Evolutionary conservation across 1,140 invertebrate species (phyloP).

Genomic region (Drosophila biarmipes): DNA sequence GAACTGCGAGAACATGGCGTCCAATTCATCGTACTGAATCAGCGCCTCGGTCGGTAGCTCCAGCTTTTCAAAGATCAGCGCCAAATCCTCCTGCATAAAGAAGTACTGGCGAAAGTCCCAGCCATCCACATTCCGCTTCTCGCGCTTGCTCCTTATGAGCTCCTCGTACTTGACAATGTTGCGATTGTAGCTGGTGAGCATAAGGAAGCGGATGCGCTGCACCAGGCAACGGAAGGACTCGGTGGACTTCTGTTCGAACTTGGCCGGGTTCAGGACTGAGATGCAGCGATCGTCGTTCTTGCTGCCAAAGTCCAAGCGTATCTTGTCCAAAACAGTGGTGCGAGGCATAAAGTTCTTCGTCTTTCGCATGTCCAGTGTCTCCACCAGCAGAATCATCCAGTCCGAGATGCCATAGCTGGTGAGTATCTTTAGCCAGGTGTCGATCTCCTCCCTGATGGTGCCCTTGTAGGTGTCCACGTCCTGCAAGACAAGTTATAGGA

Average conservation of each 20-base stretch:
- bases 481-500: slow-evolving; percentile 84
- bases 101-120: slow-evolving; percentile 99
- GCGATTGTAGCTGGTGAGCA: slow-evolving; percentile 95
- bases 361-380: slow-evolving; percentile 95
- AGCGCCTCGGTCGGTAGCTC: slow-evolving; percentile 97
- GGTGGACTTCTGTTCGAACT: slow-evolving; percentile 93
- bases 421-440: slow-evolving; percentile 93
- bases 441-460: slow-evolving; percentile 93
- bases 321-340: slow-evolving; percentile 97
- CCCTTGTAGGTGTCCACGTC: slow-evolving; percentile 96
- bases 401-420: slow-evolving; percentile 91
- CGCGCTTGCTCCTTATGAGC: slow-evolving; percentile 94
- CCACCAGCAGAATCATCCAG: slow-evolving; percentile 97
- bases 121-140: slow-evolving; percentile 93
- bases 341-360: slow-evolving; percentile 96
- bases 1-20: slow-evolving; percentile 98
- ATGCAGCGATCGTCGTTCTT: slow-evolving; percentile 96
- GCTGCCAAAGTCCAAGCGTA: slow-evolving; percentile 95
- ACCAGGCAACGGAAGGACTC: slow-evolving; percentile 96
- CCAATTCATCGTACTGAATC: slow-evolving; percentile 98
- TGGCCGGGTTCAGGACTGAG: slow-evolving; percentile 95
- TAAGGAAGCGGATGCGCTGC: slow-evolving; percentile 91
- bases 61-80: slow-evolving; percentile 97
- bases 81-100: slow-evolving; percentile 96
- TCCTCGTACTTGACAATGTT: slow-evolving; percentile 95